phyloP scores from a whole-genome alignment of 2,888 invertebrate genomes.

The Cetonia aurata region DNA sequence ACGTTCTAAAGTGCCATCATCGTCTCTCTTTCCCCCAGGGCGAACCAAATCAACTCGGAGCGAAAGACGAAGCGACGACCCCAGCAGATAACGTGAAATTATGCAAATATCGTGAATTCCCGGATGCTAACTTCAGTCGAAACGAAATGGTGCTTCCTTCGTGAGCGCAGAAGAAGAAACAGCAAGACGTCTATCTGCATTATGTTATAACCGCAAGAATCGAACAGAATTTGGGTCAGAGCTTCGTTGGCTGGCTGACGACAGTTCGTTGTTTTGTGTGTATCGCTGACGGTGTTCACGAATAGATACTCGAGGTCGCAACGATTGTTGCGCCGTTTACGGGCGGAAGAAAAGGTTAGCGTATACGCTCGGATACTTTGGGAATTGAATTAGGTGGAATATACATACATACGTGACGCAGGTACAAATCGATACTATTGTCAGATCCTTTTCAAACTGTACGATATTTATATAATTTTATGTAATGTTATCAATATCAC shows the following conservation, averaged over 20 bases:
- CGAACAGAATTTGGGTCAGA: slow-evolving; percentile 11
- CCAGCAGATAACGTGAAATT: slow-evolving; percentile 15
- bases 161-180: background rate
- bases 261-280: background rate
- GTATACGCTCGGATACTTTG: too few relatives aligned
- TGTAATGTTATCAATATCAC: too few relatives aligned
- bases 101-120: slow-evolving; percentile 17
- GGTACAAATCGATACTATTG: too few relatives aligned
- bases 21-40: too few relatives aligned
- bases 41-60: background rate
- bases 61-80: slow-evolving; percentile 1
- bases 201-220: background rate
- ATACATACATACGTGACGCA: too few relatives aligned
- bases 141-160: slow-evolving; percentile 10
- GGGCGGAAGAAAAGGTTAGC: too few relatives aligned
- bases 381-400: too few relatives aligned
- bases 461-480: too few relatives aligned
- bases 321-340: too few relatives aligned
- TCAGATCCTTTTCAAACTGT: too few relatives aligned
- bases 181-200: slow-evolving; percentile 10
- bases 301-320: background rate
- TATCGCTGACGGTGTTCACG: background rate
- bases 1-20: too few relatives aligned
- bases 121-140: slow-evolving; percentile 1
- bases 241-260: background rate